These are phyloP conservation scores for Gadopsis bispinosus DNA, from an alignment of 2,797 vertebrate species.

Conservation along the genomic window DNA sequence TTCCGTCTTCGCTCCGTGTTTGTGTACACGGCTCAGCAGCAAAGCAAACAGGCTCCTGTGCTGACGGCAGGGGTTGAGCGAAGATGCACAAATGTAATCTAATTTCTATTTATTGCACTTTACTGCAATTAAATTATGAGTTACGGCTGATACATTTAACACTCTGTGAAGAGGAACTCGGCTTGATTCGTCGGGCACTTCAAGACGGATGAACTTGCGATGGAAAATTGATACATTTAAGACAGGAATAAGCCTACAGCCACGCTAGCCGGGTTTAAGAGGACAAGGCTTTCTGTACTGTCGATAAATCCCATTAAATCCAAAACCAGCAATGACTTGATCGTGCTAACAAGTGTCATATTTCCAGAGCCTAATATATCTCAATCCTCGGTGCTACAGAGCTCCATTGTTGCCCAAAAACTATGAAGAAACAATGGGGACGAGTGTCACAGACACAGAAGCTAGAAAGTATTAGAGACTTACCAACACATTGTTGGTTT, in stretches of 20 bases:
- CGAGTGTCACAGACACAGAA: no score
- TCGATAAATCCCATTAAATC: neutral
- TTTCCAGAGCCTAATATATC: neutral
- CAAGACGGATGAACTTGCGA: neutral
- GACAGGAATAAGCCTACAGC: neutral
- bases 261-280: neutral
- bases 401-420: no score
- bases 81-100: constrained; percentile 5
- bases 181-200: neutral
- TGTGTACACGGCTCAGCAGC: neutral
- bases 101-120: constrained; percentile 30
- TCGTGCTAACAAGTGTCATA: no score
- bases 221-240: neutral
- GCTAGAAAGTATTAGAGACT: neutral
- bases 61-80: neutral
- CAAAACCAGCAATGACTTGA: neutral
- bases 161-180: neutral
- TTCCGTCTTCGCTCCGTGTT: constrained; percentile 3
- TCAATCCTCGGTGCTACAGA: neutral
- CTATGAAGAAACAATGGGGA: no score
- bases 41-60: constrained; percentile 12
- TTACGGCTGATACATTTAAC: neutral
- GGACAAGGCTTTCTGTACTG: neutral
- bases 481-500: neutral
- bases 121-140: constrained; percentile 12